Evolutionary conservation across 1,140 invertebrate genomes (phyloP).

Genomic region (Helicorthomorpha holstii): DNA sequence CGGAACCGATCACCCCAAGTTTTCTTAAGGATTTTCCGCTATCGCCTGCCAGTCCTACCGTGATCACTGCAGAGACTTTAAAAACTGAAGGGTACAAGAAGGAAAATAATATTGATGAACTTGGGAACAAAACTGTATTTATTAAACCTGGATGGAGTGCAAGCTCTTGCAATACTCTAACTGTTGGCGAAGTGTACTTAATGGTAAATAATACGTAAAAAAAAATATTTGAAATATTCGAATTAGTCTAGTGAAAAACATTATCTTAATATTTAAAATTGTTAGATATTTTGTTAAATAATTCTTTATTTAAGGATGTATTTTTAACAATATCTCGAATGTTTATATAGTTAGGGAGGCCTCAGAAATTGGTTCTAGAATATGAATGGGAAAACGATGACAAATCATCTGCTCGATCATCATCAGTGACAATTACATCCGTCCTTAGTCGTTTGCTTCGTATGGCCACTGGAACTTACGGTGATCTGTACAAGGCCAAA

Average conservation of each 20-base stretch:
- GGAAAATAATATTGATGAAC: background rate
- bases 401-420: background rate
- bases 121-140: conserved; percentile 4
- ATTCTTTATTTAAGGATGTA: background rate
- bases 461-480: conserved; percentile 15
- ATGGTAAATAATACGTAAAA: conserved; percentile 36
- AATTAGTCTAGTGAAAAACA: background rate
- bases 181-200: conserved; percentile 74
- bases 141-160: conserved; percentile 62
- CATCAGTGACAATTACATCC: conserved; percentile 13
- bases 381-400: conserved; percentile 64
- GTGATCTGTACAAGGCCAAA: conserved; percentile 1
- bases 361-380: conserved; percentile 58
- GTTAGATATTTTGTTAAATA: background rate
- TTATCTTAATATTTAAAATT: conserved; percentile 2
- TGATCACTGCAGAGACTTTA: conserved; percentile 19
- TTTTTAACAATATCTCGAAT: no score
- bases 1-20: background rate
- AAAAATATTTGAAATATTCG: background rate
- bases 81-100: conserved; percentile 1
- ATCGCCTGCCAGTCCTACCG: conserved; percentile 13
- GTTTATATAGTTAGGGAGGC: conserved; percentile 45
- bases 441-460: conserved; percentile 20
- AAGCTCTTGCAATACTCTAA: conserved; percentile 51
- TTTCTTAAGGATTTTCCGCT: background rate